A percentile compares a stretch with the other conserved stretches of the same genome.
Conservation (phyloP, 2,113 vertebrate genomes). For the Myxocyprinus asiaticus region DNA sequence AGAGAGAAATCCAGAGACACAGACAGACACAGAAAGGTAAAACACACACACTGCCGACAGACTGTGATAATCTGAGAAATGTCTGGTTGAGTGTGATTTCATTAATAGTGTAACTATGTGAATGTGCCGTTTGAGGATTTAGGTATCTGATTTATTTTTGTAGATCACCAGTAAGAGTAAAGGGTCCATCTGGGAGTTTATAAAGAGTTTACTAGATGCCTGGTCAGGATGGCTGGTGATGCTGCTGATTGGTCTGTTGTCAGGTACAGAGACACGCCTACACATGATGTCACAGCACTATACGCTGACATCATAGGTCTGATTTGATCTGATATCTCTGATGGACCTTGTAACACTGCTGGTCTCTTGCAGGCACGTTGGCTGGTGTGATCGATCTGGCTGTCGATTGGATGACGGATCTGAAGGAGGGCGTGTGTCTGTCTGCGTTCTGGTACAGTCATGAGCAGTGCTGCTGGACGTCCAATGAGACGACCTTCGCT, state of each 20-base stretch:
- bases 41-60: neutral
- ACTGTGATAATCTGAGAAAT: no score
- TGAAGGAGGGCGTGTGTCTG: slow-evolving; percentile 96
- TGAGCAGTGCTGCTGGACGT: slow-evolving; percentile 98
- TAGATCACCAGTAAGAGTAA: slow-evolving; percentile 95
- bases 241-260: slow-evolving; percentile 93
- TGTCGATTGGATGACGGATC: slow-evolving; percentile 98
- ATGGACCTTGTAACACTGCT: neutral
- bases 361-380: slow-evolving; percentile 80
- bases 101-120: no score
- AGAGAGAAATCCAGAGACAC: slow-evolving; percentile 96
- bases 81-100: no score
- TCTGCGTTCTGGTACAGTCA: slow-evolving; percentile 97
- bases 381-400: slow-evolving; percentile 96
- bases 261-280: slow-evolving; percentile 74
- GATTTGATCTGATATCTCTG: neutral
- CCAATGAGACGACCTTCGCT: slow-evolving; percentile 93
- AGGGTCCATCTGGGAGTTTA: slow-evolving; percentile 94
- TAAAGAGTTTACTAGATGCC: slow-evolving; percentile 93
- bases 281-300: slow-evolving; percentile 1
- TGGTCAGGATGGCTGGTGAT: slow-evolving; percentile 99
- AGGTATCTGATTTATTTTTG: neutral
- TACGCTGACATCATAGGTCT: neutral
- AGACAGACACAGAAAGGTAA: slow-evolving; percentile 92
- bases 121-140: no score